Conservation (phyloP, 2,888 invertebrate genomes). For the Conchocele bisecta region DNA sequence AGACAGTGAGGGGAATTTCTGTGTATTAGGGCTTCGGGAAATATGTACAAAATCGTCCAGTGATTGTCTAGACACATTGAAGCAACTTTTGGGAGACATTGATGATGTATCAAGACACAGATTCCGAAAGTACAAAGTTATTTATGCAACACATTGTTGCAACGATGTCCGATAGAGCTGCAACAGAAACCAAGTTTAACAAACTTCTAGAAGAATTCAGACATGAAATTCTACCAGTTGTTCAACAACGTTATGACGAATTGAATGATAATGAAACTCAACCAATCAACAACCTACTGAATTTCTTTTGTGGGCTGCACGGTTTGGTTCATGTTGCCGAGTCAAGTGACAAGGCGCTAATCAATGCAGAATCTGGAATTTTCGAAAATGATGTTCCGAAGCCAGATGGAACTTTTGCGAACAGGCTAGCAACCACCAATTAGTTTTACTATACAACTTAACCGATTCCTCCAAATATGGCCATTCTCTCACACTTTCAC, state of each 20-base stretch:
- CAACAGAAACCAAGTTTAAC: not conserved
- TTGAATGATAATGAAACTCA: not conserved
- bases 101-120: not conserved
- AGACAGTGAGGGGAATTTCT: not conserved
- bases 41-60: not conserved
- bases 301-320: slow-evolving; percentile 1
- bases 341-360: not conserved
- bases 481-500: no score
- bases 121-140: not conserved
- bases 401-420: not conserved
- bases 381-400: not conserved
- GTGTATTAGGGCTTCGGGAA: not conserved
- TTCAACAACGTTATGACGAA: no score
- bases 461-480: no score
- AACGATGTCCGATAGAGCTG: slow-evolving; percentile 1
- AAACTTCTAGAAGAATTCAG: not conserved
- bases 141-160: not conserved
- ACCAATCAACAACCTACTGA: not conserved
- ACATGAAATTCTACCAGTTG: not conserved
- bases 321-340: slow-evolving; percentile 2
- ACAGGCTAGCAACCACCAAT: no score
- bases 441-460: no score
- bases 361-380: not conserved
- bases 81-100: not conserved
- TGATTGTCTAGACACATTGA: not conserved